phyloP scores from a whole-genome alignment of 92 coral and sea anemone genomes.

The Actinostola sp. region DNA sequence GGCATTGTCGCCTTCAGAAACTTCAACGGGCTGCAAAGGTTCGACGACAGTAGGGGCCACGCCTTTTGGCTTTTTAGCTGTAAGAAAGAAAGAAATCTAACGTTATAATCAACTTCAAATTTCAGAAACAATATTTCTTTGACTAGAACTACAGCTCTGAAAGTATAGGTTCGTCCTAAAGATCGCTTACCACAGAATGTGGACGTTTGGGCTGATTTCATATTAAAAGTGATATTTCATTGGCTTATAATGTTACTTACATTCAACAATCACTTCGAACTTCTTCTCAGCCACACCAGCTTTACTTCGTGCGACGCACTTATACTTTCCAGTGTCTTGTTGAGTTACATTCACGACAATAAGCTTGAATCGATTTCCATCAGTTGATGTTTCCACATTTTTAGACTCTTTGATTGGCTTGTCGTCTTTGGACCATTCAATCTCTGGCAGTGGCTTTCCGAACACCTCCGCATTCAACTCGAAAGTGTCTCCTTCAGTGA shows the following conservation, averaged over 20 bases:
- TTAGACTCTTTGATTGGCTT: constrained; percentile 54
- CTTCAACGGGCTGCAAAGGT: constrained; percentile 68
- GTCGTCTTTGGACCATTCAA: constrained; percentile 79
- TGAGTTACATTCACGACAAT: constrained; percentile 56
- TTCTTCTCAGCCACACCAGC: constrained; percentile 76
- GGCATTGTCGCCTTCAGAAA: constrained; percentile 70
- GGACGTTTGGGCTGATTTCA: background rate
- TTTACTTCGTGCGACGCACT: constrained; percentile 74
- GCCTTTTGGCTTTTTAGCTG: constrained; percentile 69
- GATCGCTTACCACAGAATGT: no score
- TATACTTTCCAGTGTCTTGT: constrained; percentile 75
- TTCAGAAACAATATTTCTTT: background rate
- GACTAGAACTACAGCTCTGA: no score
- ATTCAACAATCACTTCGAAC: constrained; percentile 74
- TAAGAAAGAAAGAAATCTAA: background rate
- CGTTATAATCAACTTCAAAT: background rate
- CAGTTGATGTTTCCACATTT: constrained; percentile 58
- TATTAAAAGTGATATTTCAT: background rate
- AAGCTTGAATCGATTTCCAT: constrained; percentile 62
- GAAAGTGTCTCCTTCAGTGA: constrained; percentile 66
- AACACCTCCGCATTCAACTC: constrained; percentile 54
- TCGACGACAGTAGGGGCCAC: constrained; percentile 67
- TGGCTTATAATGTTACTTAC: constrained; percentile 32
- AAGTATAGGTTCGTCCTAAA: no score
- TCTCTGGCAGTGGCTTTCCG: constrained; percentile 75